phyloP scores from a whole-genome alignment of 1,140 invertebrate genomes.

The Drosophila pseudoobscura region DNA sequence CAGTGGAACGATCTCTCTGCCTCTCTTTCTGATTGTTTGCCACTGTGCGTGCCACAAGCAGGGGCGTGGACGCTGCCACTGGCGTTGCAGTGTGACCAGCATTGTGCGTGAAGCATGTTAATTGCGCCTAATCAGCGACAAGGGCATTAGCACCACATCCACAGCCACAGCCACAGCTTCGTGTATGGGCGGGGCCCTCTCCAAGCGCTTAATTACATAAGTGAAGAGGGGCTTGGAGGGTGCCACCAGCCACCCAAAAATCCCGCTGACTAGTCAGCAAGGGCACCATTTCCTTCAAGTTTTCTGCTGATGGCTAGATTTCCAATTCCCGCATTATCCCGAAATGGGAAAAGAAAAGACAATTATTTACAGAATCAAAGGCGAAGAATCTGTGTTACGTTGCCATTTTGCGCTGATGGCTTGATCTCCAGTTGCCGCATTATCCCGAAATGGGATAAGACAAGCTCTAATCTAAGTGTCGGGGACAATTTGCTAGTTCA shows the following conservation, averaged over 20 bases:
- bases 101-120: constrained; percentile 72
- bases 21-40: not conserved
- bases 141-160: constrained; percentile 13
- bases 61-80: constrained; percentile 2
- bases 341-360: not conserved
- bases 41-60: not conserved
- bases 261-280: constrained; percentile 46
- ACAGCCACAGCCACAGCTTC: not conserved
- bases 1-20: not conserved
- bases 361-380: no score
- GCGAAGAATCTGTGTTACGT: not conserved
- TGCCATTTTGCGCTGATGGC: constrained; percentile 16
- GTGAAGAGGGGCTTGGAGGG: constrained; percentile 3
- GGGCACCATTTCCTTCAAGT: constrained; percentile 33
- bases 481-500: constrained; percentile 48
- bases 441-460: constrained; percentile 23
- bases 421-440: constrained; percentile 6
- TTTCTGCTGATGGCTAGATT: constrained; percentile 9
- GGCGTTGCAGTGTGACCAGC: constrained; percentile 42
- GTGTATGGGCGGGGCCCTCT: constrained; percentile 48
- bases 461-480: constrained; percentile 11
- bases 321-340: not conserved
- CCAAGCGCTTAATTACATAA: constrained; percentile 66
- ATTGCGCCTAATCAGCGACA: constrained; percentile 71
- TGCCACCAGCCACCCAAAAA: not conserved